Evolutionary conservation across 2,113 vertebrate species (phyloP), one percentile per base, ranked within the genome.

Genomic region (Helogale parvula): DNA sequence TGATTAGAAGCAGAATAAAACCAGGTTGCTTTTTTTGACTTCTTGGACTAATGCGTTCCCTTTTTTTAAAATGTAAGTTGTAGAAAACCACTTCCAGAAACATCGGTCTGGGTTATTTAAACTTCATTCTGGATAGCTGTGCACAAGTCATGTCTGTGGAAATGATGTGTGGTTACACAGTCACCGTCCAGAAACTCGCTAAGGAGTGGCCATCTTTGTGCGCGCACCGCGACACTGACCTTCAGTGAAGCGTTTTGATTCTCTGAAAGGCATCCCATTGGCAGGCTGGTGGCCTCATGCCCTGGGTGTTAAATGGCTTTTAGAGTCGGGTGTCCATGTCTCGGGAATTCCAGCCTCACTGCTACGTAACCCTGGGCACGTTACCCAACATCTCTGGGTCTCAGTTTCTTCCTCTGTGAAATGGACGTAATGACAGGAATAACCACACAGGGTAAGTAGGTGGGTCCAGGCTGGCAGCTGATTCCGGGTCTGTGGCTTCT

Each of bases 1-100:
- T 91, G 93, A 90, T 83, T 69, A 65, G 68, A 94, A 38, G 66
- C 69, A 87, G 86, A 92, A 52, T n/a, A 88, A 79, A 79, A 41
- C 77, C 77, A 93, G 88, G 87, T 54, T 68, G 66, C 2, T 80
- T 83, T 93, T 93, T 69, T 31, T 84, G 0, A 63, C 54, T 85
- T 88, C 74, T 80, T 81, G 52, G 88, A 57, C 80, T 85, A 86
- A 87, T 83, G 47, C 35, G 77, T 69, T 96, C n/a, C 21, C 41
- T 54, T 71, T 92, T 77, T 13, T 47, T 7, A 79, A 65, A 79
- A 65, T 25, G 21, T 77, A 65, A 71, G 57, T 83, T 88, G 19
- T 50, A 29, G 90, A 77, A 93, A 96, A 63, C 41, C n/a, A 84
- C 79, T 83, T 80, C 35, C 38, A 84, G 63, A 94, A 74, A 15